Conservation (phyloP, 2,888 invertebrate species). For the Chymomyza procnemis region DNA sequence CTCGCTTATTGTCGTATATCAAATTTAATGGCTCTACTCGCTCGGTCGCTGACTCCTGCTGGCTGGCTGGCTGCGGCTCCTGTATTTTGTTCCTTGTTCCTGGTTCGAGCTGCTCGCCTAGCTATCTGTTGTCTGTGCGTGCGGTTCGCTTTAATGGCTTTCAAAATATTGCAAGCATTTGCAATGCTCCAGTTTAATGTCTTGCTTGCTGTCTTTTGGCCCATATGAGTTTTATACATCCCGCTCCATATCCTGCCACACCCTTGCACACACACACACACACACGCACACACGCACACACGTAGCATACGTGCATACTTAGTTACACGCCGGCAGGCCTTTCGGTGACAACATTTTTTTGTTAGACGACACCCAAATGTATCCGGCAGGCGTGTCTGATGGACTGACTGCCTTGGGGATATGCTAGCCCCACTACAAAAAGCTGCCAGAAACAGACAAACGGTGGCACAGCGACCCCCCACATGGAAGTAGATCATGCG, state of each 20-base stretch:
- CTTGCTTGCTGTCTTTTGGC: neutral
- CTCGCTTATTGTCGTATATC: conserved; percentile 69
- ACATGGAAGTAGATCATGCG: conserved; percentile 7
- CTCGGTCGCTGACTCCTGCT: conserved; percentile 12
- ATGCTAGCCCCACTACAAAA: neutral
- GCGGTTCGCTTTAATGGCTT: conserved; percentile 48
- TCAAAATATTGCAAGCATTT: neutral
- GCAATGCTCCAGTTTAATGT: neutral
- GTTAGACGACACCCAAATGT: neutral
- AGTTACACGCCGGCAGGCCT: neutral
- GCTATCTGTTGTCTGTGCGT: conserved; percentile 36
- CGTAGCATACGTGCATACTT: neutral
- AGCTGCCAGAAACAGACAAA: neutral
- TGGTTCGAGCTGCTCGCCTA: too few relatives aligned
- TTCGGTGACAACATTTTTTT: neutral
- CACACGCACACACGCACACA: too few relatives aligned
- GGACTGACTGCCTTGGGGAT: neutral
- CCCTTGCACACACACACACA: neutral
- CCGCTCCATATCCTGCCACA: neutral
- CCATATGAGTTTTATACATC: neutral
- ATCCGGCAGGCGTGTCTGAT: neutral
- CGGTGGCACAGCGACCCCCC: conserved; percentile 1
- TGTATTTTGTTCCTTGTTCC: neutral
- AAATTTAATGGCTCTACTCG: conserved; percentile 61
- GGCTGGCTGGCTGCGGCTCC: neutral